These are phyloP conservation scores for Limnothrissa miodon DNA, from an alignment of 2,113 vertebrate genomes.

Conservation along the genomic window DNA sequence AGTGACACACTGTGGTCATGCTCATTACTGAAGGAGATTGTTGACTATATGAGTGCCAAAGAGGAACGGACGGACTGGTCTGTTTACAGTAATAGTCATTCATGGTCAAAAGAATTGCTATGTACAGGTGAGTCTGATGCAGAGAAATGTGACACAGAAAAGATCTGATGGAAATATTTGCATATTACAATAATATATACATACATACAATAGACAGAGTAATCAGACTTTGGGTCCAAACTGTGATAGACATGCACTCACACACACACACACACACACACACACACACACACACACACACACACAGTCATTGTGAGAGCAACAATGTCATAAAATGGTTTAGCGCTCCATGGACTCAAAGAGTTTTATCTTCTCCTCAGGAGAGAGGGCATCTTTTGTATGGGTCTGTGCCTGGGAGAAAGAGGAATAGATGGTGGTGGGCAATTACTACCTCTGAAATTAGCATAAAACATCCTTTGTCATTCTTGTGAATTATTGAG, in stretches of 20 bases:
- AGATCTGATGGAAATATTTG: background rate
- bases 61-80: background rate
- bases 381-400: conserved; percentile 83
- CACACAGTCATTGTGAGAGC: background rate
- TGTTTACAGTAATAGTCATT: conserved; percentile 8
- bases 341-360: conserved; percentile 71
- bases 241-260: background rate
- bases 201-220: background rate
- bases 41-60: background rate
- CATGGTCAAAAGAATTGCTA: background rate
- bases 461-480: background rate
- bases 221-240: background rate
- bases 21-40: background rate
- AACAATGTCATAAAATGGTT: background rate
- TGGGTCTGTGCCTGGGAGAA: background rate
- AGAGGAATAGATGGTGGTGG: conserved; percentile 67
- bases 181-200: background rate
- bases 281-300: background rate
- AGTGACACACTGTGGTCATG: background rate
- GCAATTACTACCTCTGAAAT: background rate
- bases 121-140: background rate
- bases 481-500: background rate
- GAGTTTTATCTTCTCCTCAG: conserved; percentile 87
- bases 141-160: background rate
- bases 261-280: background rate